Conservation (phyloP, 2,797 vertebrate genomes). For the Tolypeutes matacus region DNA sequence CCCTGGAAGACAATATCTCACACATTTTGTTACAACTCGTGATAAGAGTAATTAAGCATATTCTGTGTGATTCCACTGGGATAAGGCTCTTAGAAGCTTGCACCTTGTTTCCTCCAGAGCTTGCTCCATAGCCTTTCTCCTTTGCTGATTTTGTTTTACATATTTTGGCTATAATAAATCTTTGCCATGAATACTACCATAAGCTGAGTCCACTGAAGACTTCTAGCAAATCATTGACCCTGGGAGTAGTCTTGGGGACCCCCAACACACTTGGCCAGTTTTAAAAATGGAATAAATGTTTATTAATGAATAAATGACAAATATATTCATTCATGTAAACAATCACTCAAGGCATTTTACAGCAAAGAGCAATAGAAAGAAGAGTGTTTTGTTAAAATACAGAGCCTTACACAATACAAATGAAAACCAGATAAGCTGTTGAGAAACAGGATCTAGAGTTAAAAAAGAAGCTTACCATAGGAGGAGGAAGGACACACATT, state of each 20-base stretch:
- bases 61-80: background rate
- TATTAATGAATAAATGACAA: background rate
- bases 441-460: background rate
- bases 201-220: no score
- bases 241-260: background rate
- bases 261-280: background rate
- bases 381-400: background rate
- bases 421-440: background rate
- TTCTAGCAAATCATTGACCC: no score
- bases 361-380: background rate
- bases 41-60: background rate
- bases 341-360: background rate
- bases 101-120: no score
- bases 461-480: background rate
- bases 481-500: background rate
- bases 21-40: background rate
- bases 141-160: background rate
- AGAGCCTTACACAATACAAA: background rate
- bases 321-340: background rate
- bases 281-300: background rate
- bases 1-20: background rate
- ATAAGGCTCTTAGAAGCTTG: no score
- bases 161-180: background rate
- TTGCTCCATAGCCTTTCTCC: background rate
- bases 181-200: no score